phyloP scores from a whole-genome alignment of 2,888 invertebrate species.

The Stenichneumon culpator region DNA sequence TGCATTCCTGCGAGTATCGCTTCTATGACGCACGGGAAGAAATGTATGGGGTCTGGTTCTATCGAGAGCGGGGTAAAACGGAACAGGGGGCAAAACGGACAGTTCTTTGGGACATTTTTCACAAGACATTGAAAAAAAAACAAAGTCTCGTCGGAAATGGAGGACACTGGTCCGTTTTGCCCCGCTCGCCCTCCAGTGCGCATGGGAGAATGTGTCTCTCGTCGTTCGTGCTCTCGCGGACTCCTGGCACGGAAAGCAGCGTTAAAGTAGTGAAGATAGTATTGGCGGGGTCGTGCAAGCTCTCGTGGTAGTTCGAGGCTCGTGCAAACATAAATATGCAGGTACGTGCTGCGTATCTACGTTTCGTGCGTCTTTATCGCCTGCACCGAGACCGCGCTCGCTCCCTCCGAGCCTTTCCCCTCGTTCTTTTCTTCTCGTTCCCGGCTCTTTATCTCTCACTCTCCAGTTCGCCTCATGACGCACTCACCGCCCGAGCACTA shows the following conservation, averaged over 20 bases:
- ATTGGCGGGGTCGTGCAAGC: slow-evolving; percentile 47
- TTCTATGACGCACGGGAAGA: not conserved
- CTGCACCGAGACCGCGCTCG: slow-evolving; percentile 29
- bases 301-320: slow-evolving; percentile 46
- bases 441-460: slow-evolving; percentile 6
- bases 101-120: too few species aligned
- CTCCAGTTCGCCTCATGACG: slow-evolving; percentile 10
- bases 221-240: slow-evolving; percentile 30
- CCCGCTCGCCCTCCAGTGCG: not conserved
- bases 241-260: slow-evolving; percentile 6
- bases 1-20: not conserved
- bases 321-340: slow-evolving; percentile 59
- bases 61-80: not conserved
- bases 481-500: slow-evolving; percentile 5
- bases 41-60: not conserved
- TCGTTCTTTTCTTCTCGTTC: not conserved
- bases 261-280: slow-evolving; percentile 39
- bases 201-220: slow-evolving; percentile 10
- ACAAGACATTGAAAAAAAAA: too few species aligned
- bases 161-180: too few species aligned
- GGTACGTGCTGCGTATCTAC: slow-evolving; percentile 58
- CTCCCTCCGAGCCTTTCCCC: not conserved
- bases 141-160: too few species aligned
- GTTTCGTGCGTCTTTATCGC: slow-evolving; percentile 59
- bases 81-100: too few species aligned